A percentile compares a stretch with the other conserved stretches of the same genome.
These are phyloP conservation scores for Gymnodraco acuticeps DNA, from an alignment of 2,797 vertebrate species.

Conservation along the genomic window DNA sequence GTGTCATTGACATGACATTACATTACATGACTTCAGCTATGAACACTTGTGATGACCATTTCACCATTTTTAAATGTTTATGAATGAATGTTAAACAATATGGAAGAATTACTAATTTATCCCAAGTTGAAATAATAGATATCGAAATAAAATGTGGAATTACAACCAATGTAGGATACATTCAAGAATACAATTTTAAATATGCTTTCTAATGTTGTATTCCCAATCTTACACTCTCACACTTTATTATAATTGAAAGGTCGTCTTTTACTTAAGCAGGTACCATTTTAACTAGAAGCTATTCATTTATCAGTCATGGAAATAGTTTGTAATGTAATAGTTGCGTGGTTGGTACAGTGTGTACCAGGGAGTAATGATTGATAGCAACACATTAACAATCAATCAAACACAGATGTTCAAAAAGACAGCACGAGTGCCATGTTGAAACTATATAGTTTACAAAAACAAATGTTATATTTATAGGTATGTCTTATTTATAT, in stretches of 20 bases:
- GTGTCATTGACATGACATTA: not conserved
- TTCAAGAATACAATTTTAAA: not conserved
- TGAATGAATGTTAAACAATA: not conserved
- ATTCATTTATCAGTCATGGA: not conserved
- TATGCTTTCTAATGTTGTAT: not conserved
- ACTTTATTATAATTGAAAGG: not conserved
- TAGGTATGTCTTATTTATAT: not conserved
- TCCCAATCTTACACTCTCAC: not conserved
- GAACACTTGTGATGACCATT: not conserved
- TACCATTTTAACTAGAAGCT: not conserved
- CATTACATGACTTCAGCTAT: not conserved
- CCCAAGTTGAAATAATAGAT: not conserved
- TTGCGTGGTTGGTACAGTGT: not conserved
- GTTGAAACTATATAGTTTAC: not conserved
- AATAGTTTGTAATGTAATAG: not conserved
- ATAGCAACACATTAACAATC: not conserved
- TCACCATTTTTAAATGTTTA: not conserved
- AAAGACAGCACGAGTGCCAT: not conserved
- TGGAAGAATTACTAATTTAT: not conserved
- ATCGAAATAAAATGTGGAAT: not conserved
- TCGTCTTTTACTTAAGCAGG: not conserved
- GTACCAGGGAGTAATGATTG: not conserved
- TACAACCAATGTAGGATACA: not conserved
- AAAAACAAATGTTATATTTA: not conserved
- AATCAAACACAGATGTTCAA: not conserved